Evolutionary conservation across 2,797 vertebrate genomes (phyloP), one percentile per base, ranked within the genome.

Genomic region (Lithobates sylvaticus): DNA sequence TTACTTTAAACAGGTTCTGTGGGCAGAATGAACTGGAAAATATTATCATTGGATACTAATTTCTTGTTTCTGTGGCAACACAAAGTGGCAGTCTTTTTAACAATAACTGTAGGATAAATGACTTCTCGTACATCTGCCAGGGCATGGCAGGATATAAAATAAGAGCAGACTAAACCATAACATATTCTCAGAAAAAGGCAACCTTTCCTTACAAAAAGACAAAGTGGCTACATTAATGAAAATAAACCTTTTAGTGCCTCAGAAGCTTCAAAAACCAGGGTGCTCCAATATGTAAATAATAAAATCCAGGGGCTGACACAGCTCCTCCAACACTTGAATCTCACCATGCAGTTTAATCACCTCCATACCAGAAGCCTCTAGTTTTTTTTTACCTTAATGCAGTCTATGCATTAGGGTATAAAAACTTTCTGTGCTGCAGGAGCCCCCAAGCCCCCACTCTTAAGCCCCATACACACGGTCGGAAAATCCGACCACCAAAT

Each of bases 61-160:
- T 71, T 29, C 68, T 70, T 70, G 27, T 70, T 70, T 70, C 68
- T 70, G 68, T 70, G 68, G 32, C 39, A 71, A 71, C 69, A 71
- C 69, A 36, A 39, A 36, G 29, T 71, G 16, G 36, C 69, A 39
- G 68, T 23, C 29, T 16, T 71, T 71, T 23, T 21, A 71, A 36
- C 69, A 71, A 71, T 39, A 71, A 23, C 15, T 36, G 69, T 71
- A 36, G 69, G 32, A 34, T 71, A 36, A 39, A 36, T 39, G 34
- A 71, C 34, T 39, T 39, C 1, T 36, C 5, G 26, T 71, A 71
- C 34, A 23, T 36, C 34, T 36, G 69, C 69, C 69, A 71, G 69
- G 32, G 13, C 69, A 71, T 71, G 69, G 4, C 6, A 39, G 13
- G 29, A 2, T 71, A 39, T 71, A 34, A 71, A 36, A 71, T 10